phyloP scores from a whole-genome alignment of 2,797 vertebrate genomes.

The Manis crassicaudata region DNA sequence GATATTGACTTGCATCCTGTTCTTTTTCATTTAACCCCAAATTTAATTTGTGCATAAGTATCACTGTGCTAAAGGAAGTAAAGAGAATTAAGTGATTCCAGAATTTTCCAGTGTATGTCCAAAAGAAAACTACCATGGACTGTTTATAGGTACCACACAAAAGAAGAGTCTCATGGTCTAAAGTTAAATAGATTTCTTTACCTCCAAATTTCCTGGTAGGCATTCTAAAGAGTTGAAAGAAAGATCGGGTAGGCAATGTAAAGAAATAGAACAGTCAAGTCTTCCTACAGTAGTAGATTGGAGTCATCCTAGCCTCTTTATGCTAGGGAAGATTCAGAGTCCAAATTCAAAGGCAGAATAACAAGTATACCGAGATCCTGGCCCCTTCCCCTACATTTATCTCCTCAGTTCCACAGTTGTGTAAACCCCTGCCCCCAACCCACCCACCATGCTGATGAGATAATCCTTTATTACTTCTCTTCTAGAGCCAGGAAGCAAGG shows the following conservation, averaged over 20 bases:
- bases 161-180: neutral
- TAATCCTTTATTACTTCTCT: conserved; percentile 77
- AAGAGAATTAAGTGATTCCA: conserved; percentile 13
- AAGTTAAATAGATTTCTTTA: conserved; percentile 37
- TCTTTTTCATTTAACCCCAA: conserved; percentile 38
- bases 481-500: conserved; percentile 78
- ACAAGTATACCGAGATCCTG: neutral
- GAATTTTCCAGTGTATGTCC: neutral
- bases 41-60: conserved; percentile 22
- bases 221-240: conserved; percentile 46
- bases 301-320: neutral
- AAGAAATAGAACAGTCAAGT: neutral
- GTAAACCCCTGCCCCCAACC: conserved; percentile 39
- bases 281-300: neutral
- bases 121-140: conserved; percentile 1
- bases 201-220: neutral
- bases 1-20: neutral
- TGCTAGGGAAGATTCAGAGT: neutral
- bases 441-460: conserved; percentile 71
- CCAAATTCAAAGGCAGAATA: neutral
- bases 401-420: conserved; percentile 23
- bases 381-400: neutral
- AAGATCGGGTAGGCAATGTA: neutral
- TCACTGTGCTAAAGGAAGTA: conserved; percentile 34
- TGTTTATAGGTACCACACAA: conserved; percentile 30